Base-by-base conservation (phyloP, 2,797 vertebrate species). In the Oreochromis grahami region DNA sequence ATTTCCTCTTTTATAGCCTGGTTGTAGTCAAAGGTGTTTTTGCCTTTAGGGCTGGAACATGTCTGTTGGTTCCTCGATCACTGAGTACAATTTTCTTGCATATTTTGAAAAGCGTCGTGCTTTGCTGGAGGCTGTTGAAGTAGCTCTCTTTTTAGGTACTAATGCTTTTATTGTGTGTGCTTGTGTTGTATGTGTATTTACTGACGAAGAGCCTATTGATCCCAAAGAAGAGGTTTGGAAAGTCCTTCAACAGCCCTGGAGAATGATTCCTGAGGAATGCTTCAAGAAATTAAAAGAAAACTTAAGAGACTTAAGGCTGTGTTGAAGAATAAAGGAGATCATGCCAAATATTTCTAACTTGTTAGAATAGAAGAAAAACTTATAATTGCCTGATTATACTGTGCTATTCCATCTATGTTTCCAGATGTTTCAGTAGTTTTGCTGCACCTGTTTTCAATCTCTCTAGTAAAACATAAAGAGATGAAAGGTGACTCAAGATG, bases 191-290 rank as follows among this genome's bases (percentile, higher is more conserved):
- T n/a, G n/a, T n/a, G 36, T 43, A 15, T 68, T 24, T 43, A 24
- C 5, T 5, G 17, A 70, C 13, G 1, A 43, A 26, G 38, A 26
- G 38, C 1, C 1, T 3, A 0, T 15, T 24, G 63, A 7, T 24
- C 21, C 21, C 21, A 43, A 15, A 26, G 8, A 0, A 4, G n/a
- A 70, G n/a, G 8, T 26, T 43, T 70, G 65, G 43, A 43, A 45
- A 43, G 65, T 26, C 38, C 38, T 26, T 17, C 38, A 45, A 43
- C 38, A 43, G 43, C 2, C 1, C 21, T 26, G 21, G 63, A 70
- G 38, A 70, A 0, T 50, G 17, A 50, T 1, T 70, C 2, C 38
- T 6, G 13, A 4, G 8, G 63, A 70, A 4, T 43, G 38, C 38
- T 43, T 70, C 0, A 0, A 45, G 65, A 70, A 70, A 70, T 45